These are phyloP conservation scores for Bombus picipes DNA, from an alignment of 1,140 invertebrate genomes.

Conservation along the genomic window DNA sequence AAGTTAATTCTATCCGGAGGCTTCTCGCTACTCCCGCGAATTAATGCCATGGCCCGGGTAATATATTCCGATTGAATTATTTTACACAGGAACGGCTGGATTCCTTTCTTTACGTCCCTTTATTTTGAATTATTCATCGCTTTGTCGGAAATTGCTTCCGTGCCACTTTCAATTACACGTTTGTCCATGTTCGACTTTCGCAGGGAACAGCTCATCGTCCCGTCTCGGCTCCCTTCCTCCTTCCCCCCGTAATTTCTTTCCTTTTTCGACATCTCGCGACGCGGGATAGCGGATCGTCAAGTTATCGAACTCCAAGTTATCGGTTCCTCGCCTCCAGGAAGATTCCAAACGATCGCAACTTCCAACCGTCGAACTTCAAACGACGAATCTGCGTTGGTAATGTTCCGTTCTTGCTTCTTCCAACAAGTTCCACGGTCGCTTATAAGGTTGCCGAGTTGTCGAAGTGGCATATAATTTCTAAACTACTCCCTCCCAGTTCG, in stretches of 20 bases:
- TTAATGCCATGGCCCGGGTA: background rate
- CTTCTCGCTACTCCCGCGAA: conserved; percentile 5
- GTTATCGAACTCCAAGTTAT: conserved; percentile 6
- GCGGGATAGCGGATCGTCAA: background rate
- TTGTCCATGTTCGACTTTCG: conserved; percentile 13
- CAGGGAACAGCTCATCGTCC: background rate
- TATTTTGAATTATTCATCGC: conserved; percentile 48
- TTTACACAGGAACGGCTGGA: conserved; percentile 15
- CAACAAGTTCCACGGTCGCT: background rate
- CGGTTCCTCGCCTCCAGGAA: background rate
- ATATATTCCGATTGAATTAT: conserved; percentile 47
- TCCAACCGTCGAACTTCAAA: conserved; percentile 15
- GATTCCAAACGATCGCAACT: conserved; percentile 22
- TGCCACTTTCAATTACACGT: conserved; percentile 30
- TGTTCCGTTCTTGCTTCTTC: background rate
- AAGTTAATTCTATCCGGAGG: conserved; percentile 1
- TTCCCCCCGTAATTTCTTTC: background rate
- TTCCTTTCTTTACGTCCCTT: conserved; percentile 1
- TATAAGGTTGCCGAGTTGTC: conserved; percentile 10
- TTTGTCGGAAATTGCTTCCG: conserved; percentile 10
- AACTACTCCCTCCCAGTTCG: background rate
- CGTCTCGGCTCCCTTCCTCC: background rate
- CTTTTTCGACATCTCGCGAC: background rate
- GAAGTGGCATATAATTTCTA: background rate
- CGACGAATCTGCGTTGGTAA: conserved; percentile 36